A percentile compares a stretch with the other conserved stretches of the same genome.
Evolutionary conservation across 2,113 vertebrate genomes (phyloP).

Genomic region (Capreolus pygargus): DNA sequence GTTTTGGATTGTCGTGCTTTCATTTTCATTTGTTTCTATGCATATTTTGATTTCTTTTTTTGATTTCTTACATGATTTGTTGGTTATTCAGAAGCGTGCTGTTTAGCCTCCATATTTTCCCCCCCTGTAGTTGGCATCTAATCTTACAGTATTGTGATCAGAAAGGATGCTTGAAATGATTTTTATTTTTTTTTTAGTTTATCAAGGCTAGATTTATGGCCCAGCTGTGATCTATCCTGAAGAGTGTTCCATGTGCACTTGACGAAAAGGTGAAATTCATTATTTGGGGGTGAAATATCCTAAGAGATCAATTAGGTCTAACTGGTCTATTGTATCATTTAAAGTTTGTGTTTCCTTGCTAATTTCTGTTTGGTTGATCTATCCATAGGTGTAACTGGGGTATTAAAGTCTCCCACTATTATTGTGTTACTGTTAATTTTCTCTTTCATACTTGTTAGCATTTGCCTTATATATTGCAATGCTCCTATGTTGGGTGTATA

Average conservation of each 20-base stretch:
- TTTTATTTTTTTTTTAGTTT: background rate
- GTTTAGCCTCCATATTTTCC: background rate
- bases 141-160: background rate
- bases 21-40: background rate
- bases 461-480: background rate
- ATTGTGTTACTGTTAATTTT: background rate
- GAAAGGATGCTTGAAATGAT: background rate
- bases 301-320: background rate
- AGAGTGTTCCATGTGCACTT: background rate
- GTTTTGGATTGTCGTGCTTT: rapidly evolving
- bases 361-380: background rate
- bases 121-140: background rate
- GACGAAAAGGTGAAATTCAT: background rate
- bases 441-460: background rate
- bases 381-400: background rate
- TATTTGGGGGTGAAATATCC: background rate
- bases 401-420: background rate
- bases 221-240: background rate
- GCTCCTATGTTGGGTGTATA: background rate
- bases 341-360: background rate
- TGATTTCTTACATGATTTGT: background rate
- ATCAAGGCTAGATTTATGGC: background rate
- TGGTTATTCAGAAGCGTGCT: background rate
- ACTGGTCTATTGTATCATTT: background rate
- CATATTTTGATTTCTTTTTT: background rate